Conservation (phyloP, 2,113 vertebrate species). For the Mustela nigripes region DNA sequence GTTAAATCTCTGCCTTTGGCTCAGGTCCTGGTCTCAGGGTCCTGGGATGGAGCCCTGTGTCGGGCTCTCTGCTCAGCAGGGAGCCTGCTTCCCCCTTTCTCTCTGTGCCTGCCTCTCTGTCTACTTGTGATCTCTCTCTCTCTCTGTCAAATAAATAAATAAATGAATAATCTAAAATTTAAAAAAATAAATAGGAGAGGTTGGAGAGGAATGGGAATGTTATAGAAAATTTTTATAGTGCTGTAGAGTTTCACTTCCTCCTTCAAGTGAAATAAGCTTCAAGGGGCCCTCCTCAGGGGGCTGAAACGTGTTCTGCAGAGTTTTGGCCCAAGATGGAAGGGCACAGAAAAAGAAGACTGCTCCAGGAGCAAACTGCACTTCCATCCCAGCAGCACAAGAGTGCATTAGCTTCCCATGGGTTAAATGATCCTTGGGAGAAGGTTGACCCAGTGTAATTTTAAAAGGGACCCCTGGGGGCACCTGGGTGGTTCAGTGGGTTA, state of each 20-base stretch:
- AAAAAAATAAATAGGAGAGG: background rate
- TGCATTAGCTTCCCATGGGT: background rate
- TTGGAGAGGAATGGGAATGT: background rate
- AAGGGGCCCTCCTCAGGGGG: too few relatives aligned
- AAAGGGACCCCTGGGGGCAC: accelerated
- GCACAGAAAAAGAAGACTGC: background rate
- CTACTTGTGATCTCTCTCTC: too few relatives aligned
- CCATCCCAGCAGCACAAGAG: background rate
- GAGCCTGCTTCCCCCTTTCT: too few relatives aligned
- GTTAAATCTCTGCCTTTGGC: too few relatives aligned
- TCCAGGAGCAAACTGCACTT: background rate
- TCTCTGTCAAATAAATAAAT: too few relatives aligned
- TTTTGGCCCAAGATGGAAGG: background rate
- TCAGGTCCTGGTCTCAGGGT: too few relatives aligned
- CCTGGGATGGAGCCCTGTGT: too few relatives aligned
- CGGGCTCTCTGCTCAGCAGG: too few relatives aligned
- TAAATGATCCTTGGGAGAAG: background rate
- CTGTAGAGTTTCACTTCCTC: background rate
- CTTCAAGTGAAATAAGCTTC: background rate
- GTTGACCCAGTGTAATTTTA: background rate
- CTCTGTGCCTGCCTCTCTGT: too few relatives aligned
- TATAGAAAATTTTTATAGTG: background rate
- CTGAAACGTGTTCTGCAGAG: background rate
- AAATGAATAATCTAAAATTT: too few relatives aligned
- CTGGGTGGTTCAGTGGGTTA: too few relatives aligned